Conservation (phyloP, 2,888 invertebrate species). For the Machimus atricapillus region DNA sequence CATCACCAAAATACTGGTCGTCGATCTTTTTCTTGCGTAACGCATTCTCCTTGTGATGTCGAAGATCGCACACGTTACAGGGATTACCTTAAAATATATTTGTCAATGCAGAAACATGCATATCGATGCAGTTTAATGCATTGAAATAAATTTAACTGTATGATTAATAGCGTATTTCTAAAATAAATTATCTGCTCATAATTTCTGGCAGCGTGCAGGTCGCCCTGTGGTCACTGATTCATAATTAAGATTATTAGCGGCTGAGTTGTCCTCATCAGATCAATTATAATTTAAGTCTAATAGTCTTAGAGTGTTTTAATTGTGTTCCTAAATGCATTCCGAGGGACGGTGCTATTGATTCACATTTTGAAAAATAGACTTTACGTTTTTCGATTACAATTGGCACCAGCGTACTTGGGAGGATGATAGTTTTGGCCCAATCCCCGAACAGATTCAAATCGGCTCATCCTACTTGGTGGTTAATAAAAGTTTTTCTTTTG, state of each 20-base stretch:
- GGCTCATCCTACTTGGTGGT: neutral
- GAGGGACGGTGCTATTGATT: neutral
- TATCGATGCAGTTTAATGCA: neutral
- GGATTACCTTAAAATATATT: conserved; percentile 34
- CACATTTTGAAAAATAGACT: neutral
- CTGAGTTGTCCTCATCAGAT: conserved; percentile 7
- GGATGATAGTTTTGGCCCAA: neutral
- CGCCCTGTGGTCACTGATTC: conserved; percentile 40
- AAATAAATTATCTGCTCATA: conserved; percentile 44
- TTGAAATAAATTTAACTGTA: conserved; percentile 38
- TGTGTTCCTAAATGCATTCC: neutral
- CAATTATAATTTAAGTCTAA: conserved; percentile 20
- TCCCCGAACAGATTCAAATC: neutral
- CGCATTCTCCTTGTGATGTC: neutral
- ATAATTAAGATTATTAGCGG: conserved; percentile 44
- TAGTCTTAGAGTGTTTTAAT: conserved; percentile 6
- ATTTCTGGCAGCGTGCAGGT: conserved; percentile 42
- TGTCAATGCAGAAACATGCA: neutral
- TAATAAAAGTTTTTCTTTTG: neutral
- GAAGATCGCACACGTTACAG: neutral
- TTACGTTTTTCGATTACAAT: neutral
- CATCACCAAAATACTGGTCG: neutral
- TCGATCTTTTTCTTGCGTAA: conserved; percentile 1
- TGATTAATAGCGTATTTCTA: conserved; percentile 44
- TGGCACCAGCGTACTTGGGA: neutral